A percentile compares a stretch with the other conserved stretches of the same genome.
phyloP scores from a whole-genome alignment of 2,797 vertebrate genomes.

The Epinephelus awoara region DNA sequence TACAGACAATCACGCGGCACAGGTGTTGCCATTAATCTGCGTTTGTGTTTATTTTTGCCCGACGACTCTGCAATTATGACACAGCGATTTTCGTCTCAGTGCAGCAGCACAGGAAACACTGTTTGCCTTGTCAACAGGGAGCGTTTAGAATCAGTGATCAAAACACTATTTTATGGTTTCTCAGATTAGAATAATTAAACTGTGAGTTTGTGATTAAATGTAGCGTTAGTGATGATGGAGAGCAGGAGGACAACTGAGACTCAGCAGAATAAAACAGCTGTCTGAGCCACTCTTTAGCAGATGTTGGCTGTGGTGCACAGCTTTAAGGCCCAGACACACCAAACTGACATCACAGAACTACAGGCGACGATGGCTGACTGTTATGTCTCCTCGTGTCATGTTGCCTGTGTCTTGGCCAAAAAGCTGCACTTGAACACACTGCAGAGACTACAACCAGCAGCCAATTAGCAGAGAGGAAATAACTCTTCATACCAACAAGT shows the following conservation, averaged over 20 bases:
- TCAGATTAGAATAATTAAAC: neutral
- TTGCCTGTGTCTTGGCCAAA: too few species aligned
- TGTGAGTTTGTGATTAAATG: neutral
- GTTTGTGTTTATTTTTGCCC: neutral
- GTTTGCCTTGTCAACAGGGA: neutral
- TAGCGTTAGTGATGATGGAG: too few species aligned
- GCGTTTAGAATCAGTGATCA: neutral
- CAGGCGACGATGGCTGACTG: too few species aligned
- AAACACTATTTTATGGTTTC: neutral
- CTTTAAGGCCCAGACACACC: neutral
- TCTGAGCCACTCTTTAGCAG: neutral
- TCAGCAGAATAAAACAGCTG: neutral
- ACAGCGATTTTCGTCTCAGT: neutral
- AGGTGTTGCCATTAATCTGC: slow-evolving; percentile 1
- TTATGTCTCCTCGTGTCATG: too few species aligned
- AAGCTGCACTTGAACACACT: too few species aligned
- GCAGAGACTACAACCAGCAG: too few species aligned
- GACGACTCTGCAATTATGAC: neutral
- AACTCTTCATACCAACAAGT: too few species aligned
- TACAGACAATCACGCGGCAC: neutral
- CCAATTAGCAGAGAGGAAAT: too few species aligned
- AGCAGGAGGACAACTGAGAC: neutral
- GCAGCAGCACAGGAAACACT: neutral
- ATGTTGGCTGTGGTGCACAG: neutral
- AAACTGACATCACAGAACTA: too few species aligned